Evolutionary conservation across 1,140 invertebrate genomes (phyloP).

Genomic region (Charaxes varanes): DNA sequence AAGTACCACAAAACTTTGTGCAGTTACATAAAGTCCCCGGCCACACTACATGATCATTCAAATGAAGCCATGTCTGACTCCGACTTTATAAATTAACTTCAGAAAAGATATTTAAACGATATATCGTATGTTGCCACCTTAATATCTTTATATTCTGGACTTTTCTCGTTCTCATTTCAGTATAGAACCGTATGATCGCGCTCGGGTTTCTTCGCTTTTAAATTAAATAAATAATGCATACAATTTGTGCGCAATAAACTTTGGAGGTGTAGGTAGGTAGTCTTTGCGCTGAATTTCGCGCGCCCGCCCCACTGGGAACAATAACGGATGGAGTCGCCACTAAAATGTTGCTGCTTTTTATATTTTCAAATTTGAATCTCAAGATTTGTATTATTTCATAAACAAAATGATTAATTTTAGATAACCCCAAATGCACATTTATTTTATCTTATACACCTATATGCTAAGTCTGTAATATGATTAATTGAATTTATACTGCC

Average conservation of each 20-base stretch:
- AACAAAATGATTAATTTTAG: too few relatives aligned
- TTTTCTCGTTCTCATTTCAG: slow-evolving; percentile 51
- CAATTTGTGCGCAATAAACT: slow-evolving; percentile 69
- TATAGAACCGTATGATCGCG: slow-evolving; percentile 51
- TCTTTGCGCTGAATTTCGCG: slow-evolving; percentile 53
- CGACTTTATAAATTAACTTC: too few relatives aligned
- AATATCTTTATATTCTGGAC: slow-evolving; percentile 22
- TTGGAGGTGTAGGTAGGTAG: slow-evolving; percentile 55
- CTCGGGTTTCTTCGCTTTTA: slow-evolving; percentile 67
- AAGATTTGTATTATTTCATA: too few relatives aligned
- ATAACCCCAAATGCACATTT: too few relatives aligned
- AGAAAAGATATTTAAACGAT: too few relatives aligned
- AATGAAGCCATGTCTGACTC: too few relatives aligned
- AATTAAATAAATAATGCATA: slow-evolving; percentile 73
- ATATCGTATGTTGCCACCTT: not conserved
- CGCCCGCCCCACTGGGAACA: slow-evolving; percentile 52
- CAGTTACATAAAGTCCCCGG: too few relatives aligned
- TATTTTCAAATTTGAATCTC: not conserved
- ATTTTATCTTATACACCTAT: too few relatives aligned
- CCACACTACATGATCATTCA: too few relatives aligned
- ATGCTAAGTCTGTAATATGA: too few relatives aligned
- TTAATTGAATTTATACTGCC: too few relatives aligned
- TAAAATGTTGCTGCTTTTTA: slow-evolving; percentile 30
- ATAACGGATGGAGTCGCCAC: slow-evolving; percentile 39
- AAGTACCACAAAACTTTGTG: too few relatives aligned